These are phyloP conservation scores for Epinotia nisella DNA, from an alignment of 2,888 invertebrate species.

Conservation along the genomic window DNA sequence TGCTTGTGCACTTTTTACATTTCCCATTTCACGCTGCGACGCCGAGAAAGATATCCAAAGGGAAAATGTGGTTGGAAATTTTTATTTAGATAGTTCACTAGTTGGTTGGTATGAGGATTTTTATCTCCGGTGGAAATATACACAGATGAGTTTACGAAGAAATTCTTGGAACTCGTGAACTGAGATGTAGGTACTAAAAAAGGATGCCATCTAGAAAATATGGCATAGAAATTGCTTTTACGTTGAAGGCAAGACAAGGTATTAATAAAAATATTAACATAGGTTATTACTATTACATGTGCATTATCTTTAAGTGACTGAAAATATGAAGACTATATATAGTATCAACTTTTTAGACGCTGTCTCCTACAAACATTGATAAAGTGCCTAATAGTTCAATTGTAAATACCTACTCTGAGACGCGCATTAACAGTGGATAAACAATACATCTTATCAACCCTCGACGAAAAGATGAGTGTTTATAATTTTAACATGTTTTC, in stretches of 20 bases:
- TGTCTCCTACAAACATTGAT: too few relatives aligned
- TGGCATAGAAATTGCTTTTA: background rate
- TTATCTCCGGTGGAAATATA: conserved; percentile 26
- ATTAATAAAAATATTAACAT: too few relatives aligned
- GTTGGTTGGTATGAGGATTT: conserved; percentile 35
- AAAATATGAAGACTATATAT: too few relatives aligned
- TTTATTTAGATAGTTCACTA: conserved; percentile 32
- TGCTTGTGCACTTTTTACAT: conserved; percentile 46
- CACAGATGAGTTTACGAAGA: conserved; percentile 23
- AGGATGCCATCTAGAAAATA: background rate
- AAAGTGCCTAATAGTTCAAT: too few relatives aligned
- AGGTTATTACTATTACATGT: too few relatives aligned
- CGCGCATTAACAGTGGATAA: too few relatives aligned
- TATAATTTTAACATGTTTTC: too few relatives aligned
- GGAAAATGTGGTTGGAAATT: conserved; percentile 36
- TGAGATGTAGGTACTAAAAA: background rate
- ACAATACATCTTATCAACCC: too few relatives aligned
- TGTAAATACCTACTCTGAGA: too few relatives aligned
- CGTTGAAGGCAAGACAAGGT: background rate
- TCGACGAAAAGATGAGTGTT: too few relatives aligned
- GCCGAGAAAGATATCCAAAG: conserved; percentile 46
- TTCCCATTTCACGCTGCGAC: conserved; percentile 48
- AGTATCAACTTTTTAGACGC: too few relatives aligned
- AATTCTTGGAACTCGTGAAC: conserved; percentile 11
- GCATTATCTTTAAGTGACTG: too few relatives aligned